Evolutionary conservation across 1,140 invertebrate species (phyloP), one percentile per base, ranked within the genome.

Genomic region (Papilio machaon): DNA sequence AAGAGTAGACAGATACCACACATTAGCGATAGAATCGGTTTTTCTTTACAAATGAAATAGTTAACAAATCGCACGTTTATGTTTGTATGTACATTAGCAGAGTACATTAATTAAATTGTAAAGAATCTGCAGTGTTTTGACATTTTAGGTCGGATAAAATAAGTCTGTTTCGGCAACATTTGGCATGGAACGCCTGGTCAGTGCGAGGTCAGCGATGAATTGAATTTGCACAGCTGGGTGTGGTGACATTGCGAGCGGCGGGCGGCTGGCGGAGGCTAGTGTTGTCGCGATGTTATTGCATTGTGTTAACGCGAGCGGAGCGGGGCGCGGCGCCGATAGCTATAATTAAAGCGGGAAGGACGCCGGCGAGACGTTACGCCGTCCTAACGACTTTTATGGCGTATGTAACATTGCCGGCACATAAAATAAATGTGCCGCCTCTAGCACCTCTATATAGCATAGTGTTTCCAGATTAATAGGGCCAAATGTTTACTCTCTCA

Each of bases 361-460:
- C 90, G 92, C 87, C 89, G 91, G 90, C 91, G 91, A 94, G 92
- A 94, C 92, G 91, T 92, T 91, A 92, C 90, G 90, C 88, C 87
- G 89, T 91, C 90, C 91, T 94, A 94, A 94, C 93, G 92, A 91
- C 93, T 94, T 94, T 94, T 94, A 94, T 94, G 88, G 93, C 91
- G 92, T 91, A 94, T 94, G 92, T 93, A 92, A 93, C 93, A 94
- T 94, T 92, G 91, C 91, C 90, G 91, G 91, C 87, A 92, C 92
- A 93, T 94, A 93, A 94, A 93, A 93, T 92, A 92, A 94, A 94
- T 93, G 93, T 94, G 93, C 91, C 91, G 93, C 90, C 91, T 90
- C 89, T 87, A 90, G 88, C 87, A 85, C 87, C 87, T 83, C 90
- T 87, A 91, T 92, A 91, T 90, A 89, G 90, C 91, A 89, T 86